Conservation (phyloP, 2,888 invertebrate genomes). For the Odontothrips loti region DNA sequence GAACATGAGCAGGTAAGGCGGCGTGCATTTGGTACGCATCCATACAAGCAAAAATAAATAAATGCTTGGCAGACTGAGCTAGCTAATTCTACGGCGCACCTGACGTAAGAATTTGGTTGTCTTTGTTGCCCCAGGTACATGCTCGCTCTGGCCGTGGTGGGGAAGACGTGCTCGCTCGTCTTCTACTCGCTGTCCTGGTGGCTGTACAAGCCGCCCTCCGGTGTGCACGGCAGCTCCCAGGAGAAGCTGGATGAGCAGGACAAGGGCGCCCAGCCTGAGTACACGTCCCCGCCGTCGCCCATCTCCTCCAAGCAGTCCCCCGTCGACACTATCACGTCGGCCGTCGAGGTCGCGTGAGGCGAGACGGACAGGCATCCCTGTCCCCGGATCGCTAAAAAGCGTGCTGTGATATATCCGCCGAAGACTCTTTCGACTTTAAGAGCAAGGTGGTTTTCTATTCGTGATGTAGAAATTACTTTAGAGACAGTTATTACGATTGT, state of each 20-base stretch:
- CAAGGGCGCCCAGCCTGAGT: background rate
- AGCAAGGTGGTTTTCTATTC: no score
- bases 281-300: background rate
- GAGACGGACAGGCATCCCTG: background rate
- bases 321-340: background rate
- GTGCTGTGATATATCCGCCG: no score
- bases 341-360: background rate
- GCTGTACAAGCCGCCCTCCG: slow-evolving; percentile 62
- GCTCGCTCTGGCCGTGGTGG: slow-evolving; percentile 65
- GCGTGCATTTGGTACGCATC: no score
- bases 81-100: no score
- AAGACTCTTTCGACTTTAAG: no score
- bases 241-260: background rate
- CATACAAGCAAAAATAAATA: no score
- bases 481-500: no score
- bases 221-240: slow-evolving; percentile 29
- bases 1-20: slow-evolving; percentile 61
- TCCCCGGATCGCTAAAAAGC: no score
- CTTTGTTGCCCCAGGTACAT: slow-evolving; percentile 65
- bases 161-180: slow-evolving; percentile 63
- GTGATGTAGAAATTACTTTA: no score
- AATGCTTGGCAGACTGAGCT: no score
- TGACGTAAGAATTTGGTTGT: no score
- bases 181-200: slow-evolving; percentile 74
- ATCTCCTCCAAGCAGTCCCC: background rate